phyloP scores from a whole-genome alignment of 2,113 vertebrate genomes.

The Heterochromis multidens region DNA sequence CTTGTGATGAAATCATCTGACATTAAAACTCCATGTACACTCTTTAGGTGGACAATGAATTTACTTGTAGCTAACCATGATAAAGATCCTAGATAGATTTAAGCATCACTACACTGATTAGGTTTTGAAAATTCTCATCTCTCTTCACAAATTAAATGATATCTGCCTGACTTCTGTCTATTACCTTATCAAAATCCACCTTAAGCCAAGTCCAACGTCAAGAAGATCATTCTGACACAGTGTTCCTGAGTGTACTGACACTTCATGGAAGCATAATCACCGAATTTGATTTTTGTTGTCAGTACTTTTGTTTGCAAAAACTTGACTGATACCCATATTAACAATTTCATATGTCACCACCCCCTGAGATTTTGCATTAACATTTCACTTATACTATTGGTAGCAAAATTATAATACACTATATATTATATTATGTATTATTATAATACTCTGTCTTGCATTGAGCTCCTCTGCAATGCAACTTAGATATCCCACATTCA shows the following conservation, averaged over 20 bases:
- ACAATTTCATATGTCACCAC: neutral
- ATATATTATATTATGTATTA: neutral
- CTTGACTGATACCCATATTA: neutral
- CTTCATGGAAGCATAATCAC: neutral
- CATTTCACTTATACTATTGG: accelerated
- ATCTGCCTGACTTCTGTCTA: neutral
- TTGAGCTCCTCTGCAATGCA: neutral
- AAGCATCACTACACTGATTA: neutral
- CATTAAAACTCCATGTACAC: neutral
- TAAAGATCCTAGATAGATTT: neutral
- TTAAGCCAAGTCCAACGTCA: neutral
- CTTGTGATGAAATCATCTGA: neutral
- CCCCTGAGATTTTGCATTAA: neutral
- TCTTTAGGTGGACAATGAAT: neutral
- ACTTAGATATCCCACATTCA: neutral
- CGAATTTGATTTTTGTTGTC: neutral
- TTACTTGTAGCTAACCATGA: neutral
- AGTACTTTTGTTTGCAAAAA: neutral
- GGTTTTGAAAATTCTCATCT: neutral
- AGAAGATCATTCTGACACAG: neutral
- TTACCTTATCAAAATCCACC: neutral
- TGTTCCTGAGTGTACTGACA: neutral
- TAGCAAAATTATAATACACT: neutral
- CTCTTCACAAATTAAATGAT: neutral
- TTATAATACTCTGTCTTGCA: neutral